Evolutionary conservation across 2,113 vertebrate species (phyloP).

Genomic region (Mobula hypostoma): DNA sequence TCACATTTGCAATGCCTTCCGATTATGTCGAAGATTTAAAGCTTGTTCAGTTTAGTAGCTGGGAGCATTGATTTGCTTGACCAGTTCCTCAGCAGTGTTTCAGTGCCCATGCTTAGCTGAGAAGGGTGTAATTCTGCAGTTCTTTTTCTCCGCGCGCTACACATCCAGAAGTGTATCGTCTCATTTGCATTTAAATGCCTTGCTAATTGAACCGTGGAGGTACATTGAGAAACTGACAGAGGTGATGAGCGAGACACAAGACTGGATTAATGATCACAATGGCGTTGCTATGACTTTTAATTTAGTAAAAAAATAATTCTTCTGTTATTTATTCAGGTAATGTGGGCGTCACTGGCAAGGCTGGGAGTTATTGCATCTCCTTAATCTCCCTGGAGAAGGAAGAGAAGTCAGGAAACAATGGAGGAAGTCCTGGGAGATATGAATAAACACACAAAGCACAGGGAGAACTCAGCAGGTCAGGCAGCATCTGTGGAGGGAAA

Average conservation of each 20-base stretch:
- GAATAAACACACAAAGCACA: too few species aligned
- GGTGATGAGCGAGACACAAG: constrained; percentile 5
- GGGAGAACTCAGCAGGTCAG: too few species aligned
- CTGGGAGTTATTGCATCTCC: too few species aligned
- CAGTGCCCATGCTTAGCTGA: neutral
- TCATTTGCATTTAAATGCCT: constrained; percentile 34
- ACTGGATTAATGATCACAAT: constrained; percentile 20
- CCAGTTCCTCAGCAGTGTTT: neutral
- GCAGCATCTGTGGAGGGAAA: too few species aligned
- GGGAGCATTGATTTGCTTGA: neutral
- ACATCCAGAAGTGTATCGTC: neutral
- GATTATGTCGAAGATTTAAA: neutral
- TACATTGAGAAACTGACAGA: constrained; percentile 29
- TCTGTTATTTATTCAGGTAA: too few species aligned
- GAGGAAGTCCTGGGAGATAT: too few species aligned
- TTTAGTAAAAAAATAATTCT: too few species aligned
- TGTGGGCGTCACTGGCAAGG: too few species aligned
- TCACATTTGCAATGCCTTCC: neutral
- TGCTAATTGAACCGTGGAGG: constrained; percentile 30
- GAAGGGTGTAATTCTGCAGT: neutral
- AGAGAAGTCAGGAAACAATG: too few species aligned
- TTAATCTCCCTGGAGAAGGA: too few species aligned
- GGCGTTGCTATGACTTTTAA: neutral
- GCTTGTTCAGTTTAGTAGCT: neutral
- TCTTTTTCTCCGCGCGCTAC: neutral